Percentiles rank a stretch among this genome's conserved stretches.
These are phyloP conservation scores for Fistularia tabacaria DNA, from an alignment of 2,797 vertebrate genomes.

Conservation along the genomic window DNA sequence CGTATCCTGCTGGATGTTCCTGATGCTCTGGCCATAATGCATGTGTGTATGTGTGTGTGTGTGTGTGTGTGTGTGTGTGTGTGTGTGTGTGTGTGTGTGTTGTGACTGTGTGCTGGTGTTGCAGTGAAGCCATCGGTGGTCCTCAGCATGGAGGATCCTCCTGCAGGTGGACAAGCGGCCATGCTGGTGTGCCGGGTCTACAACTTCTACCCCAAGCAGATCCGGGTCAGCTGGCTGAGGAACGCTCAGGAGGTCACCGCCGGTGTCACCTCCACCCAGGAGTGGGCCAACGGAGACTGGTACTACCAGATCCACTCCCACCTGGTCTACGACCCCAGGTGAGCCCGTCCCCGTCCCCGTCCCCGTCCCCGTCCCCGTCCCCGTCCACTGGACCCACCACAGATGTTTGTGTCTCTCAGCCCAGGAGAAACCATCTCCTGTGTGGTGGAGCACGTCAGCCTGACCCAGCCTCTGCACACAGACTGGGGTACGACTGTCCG, in stretches of 20 bases:
- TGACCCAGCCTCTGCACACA: conserved; percentile 25
- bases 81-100: background rate
- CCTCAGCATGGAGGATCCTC: background rate
- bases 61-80: too few species aligned
- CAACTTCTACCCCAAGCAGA: conserved; percentile 39
- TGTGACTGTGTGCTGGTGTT: conserved; percentile 7
- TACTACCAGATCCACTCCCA: conserved; percentile 73
- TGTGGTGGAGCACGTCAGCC: conserved; percentile 67
- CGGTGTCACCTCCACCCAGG: conserved; percentile 37
- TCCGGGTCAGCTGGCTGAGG: conserved; percentile 33
- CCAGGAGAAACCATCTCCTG: conserved; percentile 75
- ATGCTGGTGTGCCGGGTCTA: conserved; percentile 56
- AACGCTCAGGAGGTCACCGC: conserved; percentile 32
- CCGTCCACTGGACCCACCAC: too few species aligned
- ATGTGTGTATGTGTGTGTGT: too few species aligned
- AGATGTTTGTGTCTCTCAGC: conserved; percentile 14
- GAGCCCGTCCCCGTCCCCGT: background rate
- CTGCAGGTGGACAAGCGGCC: conserved; percentile 13
- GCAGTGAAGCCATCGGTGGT: background rate
- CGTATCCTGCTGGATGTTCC: conserved; percentile 85
- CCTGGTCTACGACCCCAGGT: conserved; percentile 68
- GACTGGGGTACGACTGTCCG: conserved; percentile 65
- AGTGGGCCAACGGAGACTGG: conserved; percentile 72
- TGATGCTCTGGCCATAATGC: conserved; percentile 19
- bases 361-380: too few species aligned